These are phyloP conservation scores for Isaurus tuberculatus DNA, from an alignment of 92 coral and sea anemone genomes.

Conservation along the genomic window DNA sequence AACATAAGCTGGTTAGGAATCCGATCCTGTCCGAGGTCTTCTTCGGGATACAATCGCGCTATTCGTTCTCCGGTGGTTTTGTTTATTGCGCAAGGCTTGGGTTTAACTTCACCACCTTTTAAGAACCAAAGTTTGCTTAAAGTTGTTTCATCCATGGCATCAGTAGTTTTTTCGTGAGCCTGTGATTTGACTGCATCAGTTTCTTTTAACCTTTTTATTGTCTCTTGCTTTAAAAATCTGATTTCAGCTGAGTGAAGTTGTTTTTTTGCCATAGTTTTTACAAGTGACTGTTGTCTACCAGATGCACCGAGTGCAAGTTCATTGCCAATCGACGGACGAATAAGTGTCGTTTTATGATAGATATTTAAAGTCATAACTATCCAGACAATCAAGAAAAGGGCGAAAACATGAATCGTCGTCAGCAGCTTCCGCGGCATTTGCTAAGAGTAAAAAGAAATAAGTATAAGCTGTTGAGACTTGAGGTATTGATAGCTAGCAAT, in stretches of 20 bases:
- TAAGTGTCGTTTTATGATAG: too few relatives aligned
- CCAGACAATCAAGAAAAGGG: too few relatives aligned
- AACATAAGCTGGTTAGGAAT: constrained; percentile 37
- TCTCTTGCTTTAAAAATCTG: neutral
- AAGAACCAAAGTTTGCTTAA: constrained; percentile 3
- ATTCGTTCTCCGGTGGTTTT: constrained; percentile 23
- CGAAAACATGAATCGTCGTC: too few relatives aligned
- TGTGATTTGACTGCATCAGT: neutral
- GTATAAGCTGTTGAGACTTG: too few relatives aligned
- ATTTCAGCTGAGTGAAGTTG: neutral
- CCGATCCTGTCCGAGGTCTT: constrained; percentile 16
- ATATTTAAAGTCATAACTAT: too few relatives aligned
- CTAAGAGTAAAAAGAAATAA: too few relatives aligned
- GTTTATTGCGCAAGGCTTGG: neutral
- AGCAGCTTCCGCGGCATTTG: too few relatives aligned
- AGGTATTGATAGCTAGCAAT: too few relatives aligned
- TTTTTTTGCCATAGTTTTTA: neutral
- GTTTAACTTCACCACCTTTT: neutral
- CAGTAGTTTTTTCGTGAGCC: neutral
- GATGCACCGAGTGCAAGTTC: neutral
- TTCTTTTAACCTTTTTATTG: neutral
- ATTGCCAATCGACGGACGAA: too few relatives aligned
- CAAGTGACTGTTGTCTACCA: neutral
- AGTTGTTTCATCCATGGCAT: neutral
- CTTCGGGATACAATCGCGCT: constrained; percentile 23